Base-by-base conservation (phyloP, 2,113 vertebrate genomes). In the Ceyx melanurus region DNA sequence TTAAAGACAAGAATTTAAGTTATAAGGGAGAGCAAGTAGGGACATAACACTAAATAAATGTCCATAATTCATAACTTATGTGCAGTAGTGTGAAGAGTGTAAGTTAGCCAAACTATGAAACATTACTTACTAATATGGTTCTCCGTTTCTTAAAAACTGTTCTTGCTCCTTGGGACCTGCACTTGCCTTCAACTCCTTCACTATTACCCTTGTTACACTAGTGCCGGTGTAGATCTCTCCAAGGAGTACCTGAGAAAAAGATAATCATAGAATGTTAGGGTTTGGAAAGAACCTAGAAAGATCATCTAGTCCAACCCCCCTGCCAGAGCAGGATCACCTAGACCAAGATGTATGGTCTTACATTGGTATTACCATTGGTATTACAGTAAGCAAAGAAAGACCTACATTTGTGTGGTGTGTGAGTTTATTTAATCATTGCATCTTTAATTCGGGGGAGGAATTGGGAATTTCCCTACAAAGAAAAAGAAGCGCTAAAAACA, bases 181-280 rank as follows among this genome's bases (percentile, higher is more conserved):
- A 79, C 98, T 99, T 60, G 99, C 98, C 95, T 99, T 99, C 82
- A 99, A 87, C 94, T 99, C 99, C 96, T 99, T 99, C 91, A 99
- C 99, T 65, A 99, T 97, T 3, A 99, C 99, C 92, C 98, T 97
- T 51, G 98, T 94, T 43, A 98, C 98, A n/a, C 98, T 98, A 8
- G 97, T 97, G 72, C 99, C 99, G 3, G 98, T 98, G 94, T 98
- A 99, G 95, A 99, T 98, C 96, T 99, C 99, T 92, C 99, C 99
- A 29, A 99, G 98, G 25, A 99, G 98, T 61, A 99, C 99, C 99
- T 99, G 65, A 75, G 97, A 72, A 40, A 86, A 86, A 92, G 54
- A 83, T 5, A 37, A 37, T 37, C 37, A 37, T 37, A 37, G 37
- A 37, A 37, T 37, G 37, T 37, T 37, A 37, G 37, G 37, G 37